A percentile compares a stretch with the other conserved stretches of the same genome.
Evolutionary conservation across 2,888 invertebrate species (phyloP).

Genomic region (Brenthis daphne): DNA sequence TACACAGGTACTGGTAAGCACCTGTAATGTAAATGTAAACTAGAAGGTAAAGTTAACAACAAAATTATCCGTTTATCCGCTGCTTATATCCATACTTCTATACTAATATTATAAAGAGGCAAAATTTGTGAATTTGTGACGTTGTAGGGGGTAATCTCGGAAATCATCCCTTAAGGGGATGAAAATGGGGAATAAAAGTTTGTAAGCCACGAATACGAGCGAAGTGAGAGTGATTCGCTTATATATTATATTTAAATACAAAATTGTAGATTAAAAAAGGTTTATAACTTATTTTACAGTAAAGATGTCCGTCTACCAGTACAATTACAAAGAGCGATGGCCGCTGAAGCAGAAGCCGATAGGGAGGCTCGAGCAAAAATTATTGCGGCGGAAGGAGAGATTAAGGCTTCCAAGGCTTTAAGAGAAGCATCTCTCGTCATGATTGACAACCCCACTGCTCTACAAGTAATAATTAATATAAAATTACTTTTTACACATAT

Average conservation of each 20-base stretch:
- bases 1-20: no score
- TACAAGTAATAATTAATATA: slow-evolving; percentile 59
- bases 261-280: neutral
- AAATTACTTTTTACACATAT: neutral
- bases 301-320: slow-evolving; percentile 79
- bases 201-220: no score
- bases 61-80: no score
- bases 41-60: no score
- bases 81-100: no score
- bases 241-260: neutral
- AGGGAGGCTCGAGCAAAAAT: slow-evolving; percentile 87
- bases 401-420: slow-evolving; percentile 91
- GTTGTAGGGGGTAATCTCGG: no score
- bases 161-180: no score
- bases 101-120: no score
- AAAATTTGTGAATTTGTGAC: no score
- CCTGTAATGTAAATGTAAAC: no score
- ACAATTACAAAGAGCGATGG: slow-evolving; percentile 86
- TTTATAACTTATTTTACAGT: slow-evolving; percentile 44
- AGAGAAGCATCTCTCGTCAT: slow-evolving; percentile 95
- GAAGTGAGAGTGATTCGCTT: no score
- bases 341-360: slow-evolving; percentile 86
- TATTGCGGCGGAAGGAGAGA: slow-evolving; percentile 90
- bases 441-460: slow-evolving; percentile 89
- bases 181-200: no score